phyloP scores from a whole-genome alignment of 1,140 invertebrate genomes.

The Elysia chlorotica region DNA sequence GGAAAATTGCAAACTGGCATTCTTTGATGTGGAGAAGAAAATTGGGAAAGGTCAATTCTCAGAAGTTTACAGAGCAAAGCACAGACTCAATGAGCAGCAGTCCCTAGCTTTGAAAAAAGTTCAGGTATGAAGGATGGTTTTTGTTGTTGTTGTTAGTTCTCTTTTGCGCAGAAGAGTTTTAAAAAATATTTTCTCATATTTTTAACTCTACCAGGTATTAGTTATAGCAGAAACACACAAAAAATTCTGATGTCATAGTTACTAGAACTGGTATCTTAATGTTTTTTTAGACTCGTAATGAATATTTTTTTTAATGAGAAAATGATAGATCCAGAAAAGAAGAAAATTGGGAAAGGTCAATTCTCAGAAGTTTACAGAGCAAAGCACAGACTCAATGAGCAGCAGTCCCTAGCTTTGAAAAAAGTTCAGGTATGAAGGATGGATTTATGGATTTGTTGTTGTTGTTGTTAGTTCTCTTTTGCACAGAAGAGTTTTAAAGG shows the following conservation, averaged over 20 bases:
- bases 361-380: slow-evolving; percentile 72
- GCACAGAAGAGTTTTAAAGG: too few species aligned
- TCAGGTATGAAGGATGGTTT: slow-evolving; percentile 56
- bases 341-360: slow-evolving; percentile 72
- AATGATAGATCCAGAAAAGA: too few species aligned
- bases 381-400: slow-evolving; percentile 58
- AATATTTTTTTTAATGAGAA: not conserved
- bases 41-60: slow-evolving; percentile 74
- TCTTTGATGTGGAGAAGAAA: slow-evolving; percentile 69
- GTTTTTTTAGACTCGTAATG: too few species aligned
- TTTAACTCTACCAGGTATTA: too few species aligned
- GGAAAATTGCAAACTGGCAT: slow-evolving; percentile 51
- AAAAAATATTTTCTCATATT: too few species aligned
- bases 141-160: too few species aligned
- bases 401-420: slow-evolving; percentile 68
- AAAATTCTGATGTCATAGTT: too few species aligned
- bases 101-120: slow-evolving; percentile 72
- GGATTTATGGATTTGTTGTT: too few species aligned
- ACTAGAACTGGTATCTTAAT: too few species aligned
- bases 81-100: slow-evolving; percentile 57
- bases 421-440: slow-evolving; percentile 66
- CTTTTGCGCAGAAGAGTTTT: too few species aligned
- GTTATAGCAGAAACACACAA: too few species aligned
- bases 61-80: slow-evolving; percentile 68
- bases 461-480: too few species aligned